Evolutionary conservation across 2,888 invertebrate genomes (phyloP), one percentile per base, ranked within the genome.

Genomic region (Oxystoma pomonae): DNA sequence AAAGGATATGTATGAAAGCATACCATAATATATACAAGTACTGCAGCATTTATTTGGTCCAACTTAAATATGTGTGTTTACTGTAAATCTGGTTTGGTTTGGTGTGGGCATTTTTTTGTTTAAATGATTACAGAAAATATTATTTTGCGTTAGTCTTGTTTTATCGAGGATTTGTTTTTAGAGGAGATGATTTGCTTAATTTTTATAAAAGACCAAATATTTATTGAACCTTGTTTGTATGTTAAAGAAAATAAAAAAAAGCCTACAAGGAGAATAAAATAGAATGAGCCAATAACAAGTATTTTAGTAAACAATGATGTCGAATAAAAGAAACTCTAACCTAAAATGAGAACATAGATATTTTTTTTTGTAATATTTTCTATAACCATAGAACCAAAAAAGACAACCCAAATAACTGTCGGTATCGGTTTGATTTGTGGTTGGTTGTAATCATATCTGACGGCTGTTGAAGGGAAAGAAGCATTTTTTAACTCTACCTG

Each of bases 361-460:
- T n/a, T n/a, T n/a, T n/a, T n/a, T n/a, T 35, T 7, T 35, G 12
- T 12, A 35, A 35, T 35, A 35, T 35, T 35, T 35, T 12, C 35
- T 35, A 12, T 35, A 35, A 35, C 12, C 35, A 35, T 50, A n/a
- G 7, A 53, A 53, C 53, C 16, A 9, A 16, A 53, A 50, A 53
- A 53, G 53, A 9, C 5, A 17, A 53, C 53, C 53, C 53, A 53
- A 53, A 53, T 16, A 78, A 84, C 85, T 84, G 84, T 84, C 83
- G 85, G 85, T 83, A 82, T 84, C 81, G 83, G 81, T 82, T 81
- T 77, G 81, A 81, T 82, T 76, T 76, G 75, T 78, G 82, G 81
- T 80, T 78, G 79, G 79, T 81, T 81, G 81, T 77, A 71, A 71
- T 75, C 72, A 70, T 76, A 71, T 76, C 74, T 80, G 78, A 80